A percentile compares a stretch with the other conserved stretches of the same genome.
Evolutionary conservation across 2,797 vertebrate species (phyloP).

Genomic region (Cossypha caffra): DNA sequence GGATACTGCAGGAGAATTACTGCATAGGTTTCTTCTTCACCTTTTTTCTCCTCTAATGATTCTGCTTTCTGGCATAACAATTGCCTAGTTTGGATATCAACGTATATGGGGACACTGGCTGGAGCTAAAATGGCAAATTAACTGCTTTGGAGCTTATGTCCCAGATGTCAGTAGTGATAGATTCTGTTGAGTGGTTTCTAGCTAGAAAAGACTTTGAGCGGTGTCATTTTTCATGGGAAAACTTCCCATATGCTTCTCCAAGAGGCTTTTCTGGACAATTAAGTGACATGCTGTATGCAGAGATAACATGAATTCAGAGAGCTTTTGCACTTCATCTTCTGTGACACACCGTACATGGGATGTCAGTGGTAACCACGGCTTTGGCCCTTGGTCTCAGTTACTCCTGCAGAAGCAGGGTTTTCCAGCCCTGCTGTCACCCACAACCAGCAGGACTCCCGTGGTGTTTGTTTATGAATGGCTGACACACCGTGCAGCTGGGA

Average conservation of each 20-base stretch:
- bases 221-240: constrained; percentile 43
- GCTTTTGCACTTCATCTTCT: neutral
- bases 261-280: constrained; percentile 31
- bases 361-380: neutral
- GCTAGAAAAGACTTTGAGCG: neutral
- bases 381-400: neutral
- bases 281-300: constrained; percentile 5
- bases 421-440: neutral
- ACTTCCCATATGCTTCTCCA: constrained; percentile 30
- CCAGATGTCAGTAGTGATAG: constrained; percentile 26
- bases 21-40: neutral
- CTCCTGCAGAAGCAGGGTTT: neutral
- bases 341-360: neutral
- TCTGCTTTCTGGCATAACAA: neutral
- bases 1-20: neutral
- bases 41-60: neutral
- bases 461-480: neutral
- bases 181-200: constrained; percentile 25
- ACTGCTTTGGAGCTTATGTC: constrained; percentile 6
- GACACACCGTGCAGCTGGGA: rapidly evolving
- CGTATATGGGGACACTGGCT: constrained; percentile 1
- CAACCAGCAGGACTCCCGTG: neutral
- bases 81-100: neutral
- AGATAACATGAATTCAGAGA: neutral
- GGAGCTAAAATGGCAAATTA: constrained; percentile 13